These are phyloP conservation scores for Nymphalis urticae DNA, from an alignment of 2,888 invertebrate genomes.

Conservation along the genomic window DNA sequence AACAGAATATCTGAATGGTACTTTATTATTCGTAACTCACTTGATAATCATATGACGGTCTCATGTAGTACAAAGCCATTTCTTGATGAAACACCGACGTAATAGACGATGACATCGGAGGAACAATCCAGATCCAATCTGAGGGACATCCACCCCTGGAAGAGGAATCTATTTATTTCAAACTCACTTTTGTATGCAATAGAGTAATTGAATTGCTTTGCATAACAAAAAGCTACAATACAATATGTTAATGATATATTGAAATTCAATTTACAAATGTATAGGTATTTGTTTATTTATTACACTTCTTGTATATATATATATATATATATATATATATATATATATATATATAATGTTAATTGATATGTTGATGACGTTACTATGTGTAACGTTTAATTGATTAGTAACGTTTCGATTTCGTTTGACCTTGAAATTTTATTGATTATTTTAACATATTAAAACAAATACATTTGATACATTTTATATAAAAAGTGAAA, in stretches of 20 bases:
- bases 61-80: constrained; percentile 93
- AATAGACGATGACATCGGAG: constrained; percentile 88
- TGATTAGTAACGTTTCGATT: too few species aligned
- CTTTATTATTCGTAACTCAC: constrained; percentile 61
- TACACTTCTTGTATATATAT: too few species aligned
- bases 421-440: too few species aligned
- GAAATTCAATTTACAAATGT: background rate
- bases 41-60: constrained; percentile 95
- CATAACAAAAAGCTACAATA: constrained; percentile 4
- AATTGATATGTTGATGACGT: too few species aligned
- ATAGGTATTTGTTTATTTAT: background rate
- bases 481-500: too few species aligned
- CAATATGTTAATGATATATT: background rate
- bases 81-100: constrained; percentile 91
- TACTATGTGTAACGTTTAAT: too few species aligned
- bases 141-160: constrained; percentile 89
- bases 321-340: too few species aligned
- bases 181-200: background rate
- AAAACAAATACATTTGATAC: too few species aligned
- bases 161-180: background rate
- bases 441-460: too few species aligned
- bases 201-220: constrained; percentile 1
- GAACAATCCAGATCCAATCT: constrained; percentile 92
- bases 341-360: too few species aligned
- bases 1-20: too few species aligned